Percentiles rank a stretch among this genome's conserved stretches.
Evolutionary conservation across 64 coral and sea anemone species (phyloP).

Genomic region (Astreopora myriophthalma): DNA sequence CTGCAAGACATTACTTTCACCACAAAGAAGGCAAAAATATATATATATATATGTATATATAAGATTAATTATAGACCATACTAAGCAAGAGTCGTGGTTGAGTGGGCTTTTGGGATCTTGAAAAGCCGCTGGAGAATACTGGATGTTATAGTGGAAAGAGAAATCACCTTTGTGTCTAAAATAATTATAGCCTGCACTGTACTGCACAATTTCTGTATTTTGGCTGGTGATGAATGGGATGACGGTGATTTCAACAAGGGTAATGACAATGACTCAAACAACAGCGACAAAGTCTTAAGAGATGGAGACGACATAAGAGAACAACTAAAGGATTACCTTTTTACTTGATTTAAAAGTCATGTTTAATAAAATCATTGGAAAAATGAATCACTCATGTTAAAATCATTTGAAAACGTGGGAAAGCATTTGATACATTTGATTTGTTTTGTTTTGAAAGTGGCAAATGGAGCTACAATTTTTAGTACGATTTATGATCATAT

Average conservation of each 20-base stretch:
- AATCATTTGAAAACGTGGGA: no score
- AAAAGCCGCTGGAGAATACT: constrained; percentile 62
- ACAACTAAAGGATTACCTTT: constrained; percentile 28
- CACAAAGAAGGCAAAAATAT: no score
- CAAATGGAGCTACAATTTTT: no score
- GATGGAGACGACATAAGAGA: constrained; percentile 67
- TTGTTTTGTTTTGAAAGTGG: no score
- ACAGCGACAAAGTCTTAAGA: constrained; percentile 31
- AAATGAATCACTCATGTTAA: no score
- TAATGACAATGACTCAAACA: constrained; percentile 1
- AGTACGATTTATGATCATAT: no score
- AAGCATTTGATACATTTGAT: no score
- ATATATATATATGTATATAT: no score
- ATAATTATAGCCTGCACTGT: constrained; percentile 57
- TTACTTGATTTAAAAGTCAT: no score
- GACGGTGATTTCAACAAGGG: constrained; percentile 35
- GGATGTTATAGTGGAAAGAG: constrained; percentile 47
- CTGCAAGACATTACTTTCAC: no score
- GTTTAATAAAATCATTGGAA: no score
- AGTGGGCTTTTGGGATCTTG: constrained; percentile 48
- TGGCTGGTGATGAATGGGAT: constrained; percentile 59
- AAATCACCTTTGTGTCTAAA: constrained; percentile 39
- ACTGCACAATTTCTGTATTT: constrained; percentile 63
- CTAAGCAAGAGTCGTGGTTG: constrained; percentile 57
- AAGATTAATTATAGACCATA: no score